These are phyloP conservation scores for Pluvialis apricaria DNA, from an alignment of 2,113 vertebrate species.

Conservation along the genomic window DNA sequence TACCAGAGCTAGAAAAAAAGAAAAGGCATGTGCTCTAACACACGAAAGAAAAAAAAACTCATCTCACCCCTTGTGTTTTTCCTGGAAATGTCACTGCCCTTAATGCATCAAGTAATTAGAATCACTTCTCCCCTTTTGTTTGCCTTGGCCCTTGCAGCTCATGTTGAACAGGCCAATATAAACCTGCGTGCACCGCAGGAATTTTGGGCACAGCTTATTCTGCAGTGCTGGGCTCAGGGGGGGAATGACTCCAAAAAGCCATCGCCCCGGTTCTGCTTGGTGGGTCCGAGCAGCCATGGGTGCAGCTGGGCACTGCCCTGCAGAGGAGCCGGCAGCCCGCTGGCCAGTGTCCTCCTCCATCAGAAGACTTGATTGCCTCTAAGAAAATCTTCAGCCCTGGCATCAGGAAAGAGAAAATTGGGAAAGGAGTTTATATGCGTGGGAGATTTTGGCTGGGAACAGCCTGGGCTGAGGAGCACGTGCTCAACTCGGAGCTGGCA, in stretches of 20 bases:
- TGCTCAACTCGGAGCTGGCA: background rate
- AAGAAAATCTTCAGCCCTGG: background rate
- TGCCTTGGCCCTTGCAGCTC: background rate
- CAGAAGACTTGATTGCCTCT: too few species aligned
- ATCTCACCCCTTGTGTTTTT: background rate
- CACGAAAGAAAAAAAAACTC: background rate
- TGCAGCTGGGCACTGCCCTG: background rate
- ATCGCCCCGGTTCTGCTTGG: fast-evolving
- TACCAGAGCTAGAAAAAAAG: background rate
- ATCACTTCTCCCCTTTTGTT: slow-evolving; percentile 23
- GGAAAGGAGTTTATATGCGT: background rate
- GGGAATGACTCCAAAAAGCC: background rate
- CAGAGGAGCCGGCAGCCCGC: fast-evolving
- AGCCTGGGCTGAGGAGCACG: background rate
- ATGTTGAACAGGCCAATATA: background rate
- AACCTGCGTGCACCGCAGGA: background rate
- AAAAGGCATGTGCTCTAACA: background rate
- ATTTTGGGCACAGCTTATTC: background rate
- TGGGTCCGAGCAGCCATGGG: background rate
- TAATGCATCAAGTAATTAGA: background rate
- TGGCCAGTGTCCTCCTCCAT: background rate
- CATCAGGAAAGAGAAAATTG: background rate
- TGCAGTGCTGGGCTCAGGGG: background rate
- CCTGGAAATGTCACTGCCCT: background rate
- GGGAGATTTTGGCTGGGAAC: background rate